Conservation (phyloP, 2,888 invertebrate genomes). For the Smittia aterrima region DNA sequence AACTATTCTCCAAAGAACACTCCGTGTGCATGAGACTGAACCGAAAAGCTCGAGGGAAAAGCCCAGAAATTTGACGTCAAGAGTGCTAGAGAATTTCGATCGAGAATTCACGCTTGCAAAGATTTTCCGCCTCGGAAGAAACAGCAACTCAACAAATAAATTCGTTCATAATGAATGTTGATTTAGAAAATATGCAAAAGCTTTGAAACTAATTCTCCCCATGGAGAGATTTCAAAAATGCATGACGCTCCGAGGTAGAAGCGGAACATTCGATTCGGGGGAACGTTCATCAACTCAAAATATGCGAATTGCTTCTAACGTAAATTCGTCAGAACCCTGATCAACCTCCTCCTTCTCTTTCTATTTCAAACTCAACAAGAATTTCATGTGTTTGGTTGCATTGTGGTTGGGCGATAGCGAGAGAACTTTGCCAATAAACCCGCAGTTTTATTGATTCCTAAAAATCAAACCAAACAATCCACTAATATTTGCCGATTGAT, state of each 20-base stretch:
- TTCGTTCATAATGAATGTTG: neutral
- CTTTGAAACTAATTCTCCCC: neutral
- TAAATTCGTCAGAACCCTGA: too few species aligned
- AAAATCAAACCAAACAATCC: conserved; percentile 6
- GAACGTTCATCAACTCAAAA: too few species aligned
- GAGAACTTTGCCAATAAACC: too few species aligned
- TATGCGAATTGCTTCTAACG: too few species aligned
- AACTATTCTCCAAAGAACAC: neutral
- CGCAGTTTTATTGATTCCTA: neutral
- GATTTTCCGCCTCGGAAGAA: neutral
- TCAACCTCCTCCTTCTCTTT: too few species aligned
- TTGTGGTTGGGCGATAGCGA: too few species aligned
- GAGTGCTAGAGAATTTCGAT: neutral
- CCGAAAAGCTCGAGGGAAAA: too few species aligned
- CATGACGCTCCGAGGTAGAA: neutral
- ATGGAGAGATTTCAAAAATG: neutral
- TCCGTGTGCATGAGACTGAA: too few species aligned
- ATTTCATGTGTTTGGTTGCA: too few species aligned
- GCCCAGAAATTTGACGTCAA: too few species aligned
- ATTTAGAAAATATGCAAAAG: neutral
- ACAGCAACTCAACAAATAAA: neutral
- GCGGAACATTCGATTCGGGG: too few species aligned
- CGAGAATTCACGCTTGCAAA: neutral
- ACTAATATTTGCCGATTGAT: conserved; percentile 27
- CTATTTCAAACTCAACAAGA: too few species aligned